Conservation (phyloP, 2,797 vertebrate genomes). For the Astyanax mexicanus region DNA sequence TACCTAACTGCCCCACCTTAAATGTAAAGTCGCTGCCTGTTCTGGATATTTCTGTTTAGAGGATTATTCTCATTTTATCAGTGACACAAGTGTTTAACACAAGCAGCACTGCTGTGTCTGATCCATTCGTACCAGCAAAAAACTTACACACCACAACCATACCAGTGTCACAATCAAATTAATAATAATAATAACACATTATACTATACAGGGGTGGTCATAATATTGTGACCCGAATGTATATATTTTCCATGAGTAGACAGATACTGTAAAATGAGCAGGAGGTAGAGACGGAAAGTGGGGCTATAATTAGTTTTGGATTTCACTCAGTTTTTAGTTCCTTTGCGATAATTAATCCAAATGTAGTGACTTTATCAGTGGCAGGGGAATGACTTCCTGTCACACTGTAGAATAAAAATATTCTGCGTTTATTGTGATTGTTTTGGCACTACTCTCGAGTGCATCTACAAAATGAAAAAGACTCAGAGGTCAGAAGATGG, state of each 20-base stretch:
- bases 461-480: background rate
- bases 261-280: background rate
- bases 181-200: too few relatives aligned
- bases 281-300: background rate
- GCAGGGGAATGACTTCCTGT: background rate
- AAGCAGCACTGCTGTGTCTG: too few relatives aligned
- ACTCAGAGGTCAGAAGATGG: background rate
- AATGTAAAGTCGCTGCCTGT: too few relatives aligned
- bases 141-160: too few relatives aligned
- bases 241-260: background rate
- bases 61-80: too few relatives aligned
- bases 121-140: too few relatives aligned
- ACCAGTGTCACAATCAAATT: too few relatives aligned
- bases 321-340: background rate
- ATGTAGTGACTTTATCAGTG: background rate
- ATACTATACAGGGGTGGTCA: too few relatives aligned
- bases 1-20: too few relatives aligned
- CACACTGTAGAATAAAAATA: background rate
- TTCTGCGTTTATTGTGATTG: background rate
- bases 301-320: background rate
- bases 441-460: background rate
- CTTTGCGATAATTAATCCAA: background rate
- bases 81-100: too few relatives aligned
- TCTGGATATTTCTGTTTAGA: too few relatives aligned
- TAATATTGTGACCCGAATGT: too few relatives aligned